Conservation (phyloP, 2,113 vertebrate genomes). For the Ptilonorhynchus violaceus region DNA sequence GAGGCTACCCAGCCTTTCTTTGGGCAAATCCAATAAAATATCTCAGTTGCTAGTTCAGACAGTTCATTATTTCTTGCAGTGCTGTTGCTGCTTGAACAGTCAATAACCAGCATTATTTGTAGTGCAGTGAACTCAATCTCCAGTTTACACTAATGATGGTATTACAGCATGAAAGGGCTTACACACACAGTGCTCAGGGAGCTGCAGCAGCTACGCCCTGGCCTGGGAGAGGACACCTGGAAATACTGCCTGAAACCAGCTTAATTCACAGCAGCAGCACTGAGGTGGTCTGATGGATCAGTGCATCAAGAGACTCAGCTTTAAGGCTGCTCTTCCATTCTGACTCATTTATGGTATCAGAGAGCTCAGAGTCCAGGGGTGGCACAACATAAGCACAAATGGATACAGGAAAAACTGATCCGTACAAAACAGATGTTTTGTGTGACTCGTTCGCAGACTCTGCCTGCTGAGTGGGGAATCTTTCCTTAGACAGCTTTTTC, state of each 20-base stretch:
- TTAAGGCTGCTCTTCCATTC: background rate
- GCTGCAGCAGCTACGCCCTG: background rate
- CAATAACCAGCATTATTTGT: background rate
- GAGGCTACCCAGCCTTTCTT: background rate
- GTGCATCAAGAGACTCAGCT: background rate
- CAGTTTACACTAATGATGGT: background rate
- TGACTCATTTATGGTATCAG: background rate
- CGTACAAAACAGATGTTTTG: background rate
- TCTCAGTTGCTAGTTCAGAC: background rate
- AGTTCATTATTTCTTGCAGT: background rate
- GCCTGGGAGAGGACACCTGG: background rate
- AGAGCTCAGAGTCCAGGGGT: background rate
- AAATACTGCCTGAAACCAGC: background rate
- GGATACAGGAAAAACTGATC: background rate
- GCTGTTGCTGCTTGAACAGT: background rate
- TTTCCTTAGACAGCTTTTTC: background rate
- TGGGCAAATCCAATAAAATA: background rate
- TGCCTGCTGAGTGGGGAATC: accelerated
- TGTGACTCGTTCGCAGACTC: background rate
- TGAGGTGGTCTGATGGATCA: background rate
- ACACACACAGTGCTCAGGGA: background rate
- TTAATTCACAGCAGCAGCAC: background rate
- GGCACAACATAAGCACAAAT: too few species aligned
- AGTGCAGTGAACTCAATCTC: background rate
- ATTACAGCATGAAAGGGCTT: accelerated